Base-by-base conservation (phyloP, 2,888 invertebrate genomes). In the Rhorus exstirpatorius region DNA sequence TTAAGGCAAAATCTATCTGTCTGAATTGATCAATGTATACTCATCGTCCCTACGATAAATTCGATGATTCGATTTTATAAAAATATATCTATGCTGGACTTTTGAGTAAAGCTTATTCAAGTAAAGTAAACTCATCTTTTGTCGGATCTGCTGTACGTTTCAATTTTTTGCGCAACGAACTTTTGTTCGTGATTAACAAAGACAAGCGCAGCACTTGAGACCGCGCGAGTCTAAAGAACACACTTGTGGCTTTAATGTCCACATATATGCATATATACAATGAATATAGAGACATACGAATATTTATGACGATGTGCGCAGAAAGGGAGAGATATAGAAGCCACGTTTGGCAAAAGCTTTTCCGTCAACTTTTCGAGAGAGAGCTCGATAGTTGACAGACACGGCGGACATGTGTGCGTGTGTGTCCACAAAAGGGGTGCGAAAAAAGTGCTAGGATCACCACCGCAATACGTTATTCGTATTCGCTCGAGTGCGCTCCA, bases 291-390 rank as follows among this genome's bases (percentile, higher is more conserved):
- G 17, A n/a, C 24, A 68, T 26, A 55, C 1, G 19, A n/a, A 65
- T 38, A n/a, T 19, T 1, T 26, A 46, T 12, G 12, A 31, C 26
- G 24, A n/a, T 19, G 38, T 24, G n/a, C n/a, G n/a, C 8, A 35
- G 26, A 51, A 49, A 58, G n/a, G 12, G 63, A 35, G 75, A n/a
- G n/a, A n/a, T n/a, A 46, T 38, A 17, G 14, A 35, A 65, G 70
- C n/a, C 49, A 65, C 49, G 58, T 35, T 81, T 58, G 76, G 60
- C 58, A 81, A 76, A 71, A 76, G 75, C 80, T 68, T 63, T 51
- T 80, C 55, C 61, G 67, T 38, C 55, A 74, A 58, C 60, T 68
- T 68, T 12, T n/a, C n/a, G n/a, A n/a, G 46, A 63, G 12, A 63
- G 58, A 76, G 71, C 58, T 58, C 44, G 24, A 63, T 41, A 17